These are phyloP conservation scores for Chionomys nivalis DNA, from an alignment of 2,113 vertebrate species.

Conservation along the genomic window DNA sequence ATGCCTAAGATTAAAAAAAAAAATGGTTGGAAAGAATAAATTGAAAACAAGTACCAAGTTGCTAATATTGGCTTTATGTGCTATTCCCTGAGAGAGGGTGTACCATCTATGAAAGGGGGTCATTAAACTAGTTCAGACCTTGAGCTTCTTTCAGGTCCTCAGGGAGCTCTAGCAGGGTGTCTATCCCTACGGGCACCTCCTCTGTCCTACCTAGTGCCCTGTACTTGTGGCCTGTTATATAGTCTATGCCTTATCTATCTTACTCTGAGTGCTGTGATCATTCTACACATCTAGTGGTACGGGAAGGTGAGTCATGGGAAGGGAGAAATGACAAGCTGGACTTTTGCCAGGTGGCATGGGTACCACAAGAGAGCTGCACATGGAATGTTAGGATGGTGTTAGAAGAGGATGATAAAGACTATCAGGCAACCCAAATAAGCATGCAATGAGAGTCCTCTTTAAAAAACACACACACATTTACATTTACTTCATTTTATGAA, in stretches of 20 bases:
- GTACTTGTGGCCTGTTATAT: neutral
- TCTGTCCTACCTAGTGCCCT: neutral
- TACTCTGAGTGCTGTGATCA: neutral
- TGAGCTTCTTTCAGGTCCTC: neutral
- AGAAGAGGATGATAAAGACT: neutral
- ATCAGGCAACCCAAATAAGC: neutral
- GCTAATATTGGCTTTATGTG: conserved; percentile 48
- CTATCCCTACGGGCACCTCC: neutral
- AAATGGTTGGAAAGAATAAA: conserved; percentile 46
- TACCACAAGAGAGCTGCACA: neutral
- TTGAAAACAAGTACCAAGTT: conserved; percentile 5
- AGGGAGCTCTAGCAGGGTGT: neutral
- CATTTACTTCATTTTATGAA: neutral
- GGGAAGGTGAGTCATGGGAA: neutral
- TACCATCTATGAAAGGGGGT: conserved; percentile 58
- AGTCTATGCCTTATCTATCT: neutral
- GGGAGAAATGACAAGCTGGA: neutral
- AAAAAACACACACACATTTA: neutral
- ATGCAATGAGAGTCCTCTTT: neutral
- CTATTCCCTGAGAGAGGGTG: conserved; percentile 59
- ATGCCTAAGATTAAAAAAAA: conserved; percentile 8
- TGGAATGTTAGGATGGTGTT: neutral
- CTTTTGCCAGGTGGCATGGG: neutral
- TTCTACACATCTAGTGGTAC: neutral
- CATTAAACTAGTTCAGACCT: conserved; percentile 73